A percentile compares a stretch with the other conserved stretches of the same genome.
These are phyloP conservation scores for Philonicus albiceps DNA, from an alignment of 2,888 invertebrate species.

Conservation along the genomic window DNA sequence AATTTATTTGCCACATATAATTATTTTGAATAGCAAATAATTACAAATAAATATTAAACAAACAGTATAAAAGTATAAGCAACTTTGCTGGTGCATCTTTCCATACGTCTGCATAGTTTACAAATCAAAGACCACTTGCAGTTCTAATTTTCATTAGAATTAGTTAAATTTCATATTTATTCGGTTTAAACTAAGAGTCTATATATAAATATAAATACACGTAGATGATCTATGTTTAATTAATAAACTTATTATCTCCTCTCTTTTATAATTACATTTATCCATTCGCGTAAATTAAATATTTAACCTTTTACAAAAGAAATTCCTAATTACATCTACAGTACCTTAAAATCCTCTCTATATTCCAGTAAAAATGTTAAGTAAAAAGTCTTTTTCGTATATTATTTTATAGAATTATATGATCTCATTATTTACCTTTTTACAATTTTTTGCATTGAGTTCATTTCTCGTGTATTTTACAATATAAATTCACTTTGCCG, in stretches of 20 bases:
- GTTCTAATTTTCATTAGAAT: neutral
- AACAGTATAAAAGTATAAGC: constrained; percentile 6
- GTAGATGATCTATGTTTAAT: neutral
- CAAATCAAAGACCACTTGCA: neutral
- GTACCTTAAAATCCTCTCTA: constrained; percentile 41
- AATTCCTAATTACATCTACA: constrained; percentile 33
- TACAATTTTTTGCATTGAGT: constrained; percentile 33
- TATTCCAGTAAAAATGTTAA: constrained; percentile 47
- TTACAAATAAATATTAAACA: constrained; percentile 36
- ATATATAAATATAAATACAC: constrained; percentile 28
- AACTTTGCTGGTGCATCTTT: neutral
- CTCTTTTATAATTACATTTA: neutral
- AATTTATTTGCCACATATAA: constrained; percentile 20
- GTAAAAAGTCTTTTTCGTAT: constrained; percentile 46
- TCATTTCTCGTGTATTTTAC: constrained; percentile 40
- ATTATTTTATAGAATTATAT: constrained; percentile 40
- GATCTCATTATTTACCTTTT: constrained; percentile 38
- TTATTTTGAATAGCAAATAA: constrained; percentile 4
- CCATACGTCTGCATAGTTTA: neutral
- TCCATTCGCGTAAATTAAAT: neutral
- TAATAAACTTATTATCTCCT: neutral
- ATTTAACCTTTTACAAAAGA: constrained; percentile 28
- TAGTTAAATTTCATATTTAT: neutral
- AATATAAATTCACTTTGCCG: neutral
- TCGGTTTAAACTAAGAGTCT: constrained; percentile 20